phyloP scores from a whole-genome alignment of 1,140 invertebrate genomes.

The Neodiprion fabricii region DNA sequence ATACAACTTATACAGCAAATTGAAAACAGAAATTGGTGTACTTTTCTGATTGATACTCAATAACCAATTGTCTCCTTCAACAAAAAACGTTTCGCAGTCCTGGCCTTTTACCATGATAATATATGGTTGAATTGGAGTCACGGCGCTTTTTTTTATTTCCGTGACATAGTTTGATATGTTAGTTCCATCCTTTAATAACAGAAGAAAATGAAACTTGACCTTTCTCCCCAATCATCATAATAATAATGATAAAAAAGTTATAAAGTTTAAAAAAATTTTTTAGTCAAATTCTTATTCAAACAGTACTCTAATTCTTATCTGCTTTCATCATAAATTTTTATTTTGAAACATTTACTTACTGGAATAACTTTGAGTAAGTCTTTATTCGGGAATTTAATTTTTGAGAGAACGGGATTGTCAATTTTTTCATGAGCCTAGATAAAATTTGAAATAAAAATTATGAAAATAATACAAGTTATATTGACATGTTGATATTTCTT shows the following conservation, averaged over 20 bases:
- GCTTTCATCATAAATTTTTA: neutral
- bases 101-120: neutral
- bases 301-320: neutral
- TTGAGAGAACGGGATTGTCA: neutral
- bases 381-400: neutral
- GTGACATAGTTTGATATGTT: neutral
- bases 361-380: neutral
- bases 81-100: neutral
- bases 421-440: neutral
- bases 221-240: neutral
- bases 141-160: neutral
- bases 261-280: neutral
- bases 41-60: too few relatives aligned
- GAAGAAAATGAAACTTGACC: neutral
- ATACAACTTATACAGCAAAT: too few relatives aligned
- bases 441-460: neutral
- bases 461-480: neutral
- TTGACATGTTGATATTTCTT: neutral
- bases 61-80: neutral
- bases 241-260: neutral
- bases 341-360: neutral
- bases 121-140: neutral
- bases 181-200: neutral
- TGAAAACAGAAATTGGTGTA: too few relatives aligned
- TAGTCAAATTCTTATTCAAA: neutral